Percentiles rank a stretch among this genome's conserved stretches.
These are phyloP conservation scores for Reticulitermes speratus DNA, from an alignment of 1,140 invertebrate genomes.

Conservation along the genomic window DNA sequence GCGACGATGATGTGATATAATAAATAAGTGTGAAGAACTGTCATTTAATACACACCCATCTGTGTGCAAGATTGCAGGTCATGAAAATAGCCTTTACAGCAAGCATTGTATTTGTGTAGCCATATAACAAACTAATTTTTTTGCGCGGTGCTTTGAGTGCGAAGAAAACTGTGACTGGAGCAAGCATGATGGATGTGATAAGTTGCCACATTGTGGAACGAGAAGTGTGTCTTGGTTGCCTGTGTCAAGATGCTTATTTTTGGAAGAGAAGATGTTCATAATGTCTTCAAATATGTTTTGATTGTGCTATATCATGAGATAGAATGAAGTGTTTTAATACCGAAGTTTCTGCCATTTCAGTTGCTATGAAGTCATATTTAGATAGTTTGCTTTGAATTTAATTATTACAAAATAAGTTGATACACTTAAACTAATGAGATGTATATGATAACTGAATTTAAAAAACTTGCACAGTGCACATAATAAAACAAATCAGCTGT, in stretches of 20 bases:
- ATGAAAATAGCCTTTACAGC: no score
- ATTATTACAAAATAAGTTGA: background rate
- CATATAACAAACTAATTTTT: background rate
- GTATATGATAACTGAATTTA: no score
- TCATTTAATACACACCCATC: background rate
- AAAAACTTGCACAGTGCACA: no score
- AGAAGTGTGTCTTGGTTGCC: background rate
- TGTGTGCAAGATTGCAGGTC: no score
- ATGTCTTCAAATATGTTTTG: background rate
- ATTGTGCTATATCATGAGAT: background rate
- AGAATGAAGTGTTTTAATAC: background rate
- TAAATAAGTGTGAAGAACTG: background rate
- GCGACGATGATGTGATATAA: background rate
- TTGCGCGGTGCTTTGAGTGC: background rate
- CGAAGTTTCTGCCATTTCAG: background rate
- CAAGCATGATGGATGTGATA: background rate
- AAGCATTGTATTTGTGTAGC: no score
- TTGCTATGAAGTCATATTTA: background rate
- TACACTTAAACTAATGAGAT: background rate
- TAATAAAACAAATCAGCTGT: no score
- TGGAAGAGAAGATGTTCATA: background rate
- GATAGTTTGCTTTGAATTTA: background rate
- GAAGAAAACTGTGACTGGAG: background rate
- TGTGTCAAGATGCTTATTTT: conserved; percentile 4
- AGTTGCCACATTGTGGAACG: background rate